Evolutionary conservation across 1,140 invertebrate genomes (phyloP).

Genomic region (Conus betulinus): DNA sequence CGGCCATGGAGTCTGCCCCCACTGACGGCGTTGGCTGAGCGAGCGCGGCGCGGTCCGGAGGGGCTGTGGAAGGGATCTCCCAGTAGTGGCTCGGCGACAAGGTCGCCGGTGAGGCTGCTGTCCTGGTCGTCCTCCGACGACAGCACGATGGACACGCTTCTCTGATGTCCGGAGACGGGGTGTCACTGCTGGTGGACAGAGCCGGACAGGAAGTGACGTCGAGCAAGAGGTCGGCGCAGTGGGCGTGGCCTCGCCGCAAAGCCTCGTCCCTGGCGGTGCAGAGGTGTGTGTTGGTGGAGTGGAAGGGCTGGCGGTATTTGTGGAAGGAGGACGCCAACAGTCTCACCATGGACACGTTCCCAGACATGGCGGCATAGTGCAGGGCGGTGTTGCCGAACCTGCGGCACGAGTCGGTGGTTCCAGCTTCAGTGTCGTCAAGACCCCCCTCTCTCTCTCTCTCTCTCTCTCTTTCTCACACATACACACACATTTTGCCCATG

Average conservation of each 20-base stretch:
- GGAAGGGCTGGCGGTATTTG: slow-evolving; percentile 42
- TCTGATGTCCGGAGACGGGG: too few species aligned
- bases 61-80: too few species aligned
- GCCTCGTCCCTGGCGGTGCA: slow-evolving; percentile 59
- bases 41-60: too few species aligned
- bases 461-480: too few species aligned
- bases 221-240: slow-evolving; percentile 40
- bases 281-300: slow-evolving; percentile 56
- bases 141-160: too few species aligned
- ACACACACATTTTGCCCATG: too few species aligned
- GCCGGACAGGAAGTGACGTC: background rate
- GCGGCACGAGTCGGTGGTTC: background rate
- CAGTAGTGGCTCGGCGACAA: too few species aligned
- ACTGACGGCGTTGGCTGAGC: too few species aligned
- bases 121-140: background rate
- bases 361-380: slow-evolving; percentile 66
- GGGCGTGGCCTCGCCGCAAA: slow-evolving; percentile 22
- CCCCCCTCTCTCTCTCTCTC: too few species aligned
- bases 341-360: slow-evolving; percentile 55
- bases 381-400: slow-evolving; percentile 67
- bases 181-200: background rate
- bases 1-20: too few species aligned
- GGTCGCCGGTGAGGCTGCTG: background rate
- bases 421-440: too few species aligned
- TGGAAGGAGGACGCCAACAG: slow-evolving; percentile 36